Base-by-base conservation (phyloP, 2,888 invertebrate genomes). In the Achlya flavicornis region DNA sequence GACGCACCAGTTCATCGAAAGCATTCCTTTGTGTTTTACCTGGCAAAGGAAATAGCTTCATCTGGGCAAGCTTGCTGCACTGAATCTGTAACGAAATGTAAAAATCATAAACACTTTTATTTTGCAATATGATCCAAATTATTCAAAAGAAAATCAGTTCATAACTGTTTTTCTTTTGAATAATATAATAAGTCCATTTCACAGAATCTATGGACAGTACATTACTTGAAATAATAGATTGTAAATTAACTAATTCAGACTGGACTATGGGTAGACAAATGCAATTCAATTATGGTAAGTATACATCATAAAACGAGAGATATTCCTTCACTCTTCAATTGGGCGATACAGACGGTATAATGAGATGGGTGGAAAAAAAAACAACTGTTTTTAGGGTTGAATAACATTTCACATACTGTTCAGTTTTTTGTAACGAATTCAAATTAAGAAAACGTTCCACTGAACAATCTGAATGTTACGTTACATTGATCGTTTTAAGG, bases 241-340 rank as follows among this genome's bases (percentile, higher is more conserved):
- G 16, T 48, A 41, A n/a, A 16, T 53, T 10, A 53, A 53, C 16
- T 53, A 1, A 7, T 7, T 43, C 46, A 46, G 53, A 53, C 16
- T 53, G 7, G 53, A 53, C 53, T 53, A n/a, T 16, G 53, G 53
- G 19, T 19, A 2, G 53, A 53, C 53, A 53, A 19, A 16, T 19
- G 19, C 53, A 53, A 53, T 53, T 19, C 53, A 53, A 53, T 53
- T 53, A 53, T 53, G 53, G 10, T 53, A 53, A 53, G 53, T 53
- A n/a, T 10, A 53, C 53, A 53, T 53, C 16, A 53, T 48, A 48
- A 53, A 53, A 53, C 53, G 53, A 7, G 53, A 19, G 10, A 53
- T 53, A n/a, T n/a, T 53, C 19, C 19, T 19, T 53, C 53, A 53
- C 14, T 53, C 48, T 48, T 48, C 48, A 16, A 48, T 43, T 7